Percentiles rank a stretch among this genome's conserved stretches.
Evolutionary conservation across 2,888 invertebrate genomes (phyloP).

Genomic region (Cylindroiulus punctatus): DNA sequence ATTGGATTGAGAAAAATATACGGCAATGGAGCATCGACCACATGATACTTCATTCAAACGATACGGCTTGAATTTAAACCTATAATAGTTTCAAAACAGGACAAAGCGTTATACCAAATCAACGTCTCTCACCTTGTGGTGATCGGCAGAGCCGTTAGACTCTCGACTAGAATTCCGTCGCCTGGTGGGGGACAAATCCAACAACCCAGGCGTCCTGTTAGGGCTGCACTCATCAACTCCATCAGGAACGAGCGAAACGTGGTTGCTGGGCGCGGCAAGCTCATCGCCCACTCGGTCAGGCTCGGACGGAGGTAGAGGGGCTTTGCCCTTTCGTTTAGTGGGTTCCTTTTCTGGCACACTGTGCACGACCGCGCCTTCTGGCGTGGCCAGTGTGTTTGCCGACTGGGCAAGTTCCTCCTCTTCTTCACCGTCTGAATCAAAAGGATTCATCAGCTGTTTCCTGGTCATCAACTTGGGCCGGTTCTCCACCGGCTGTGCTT

Average conservation of each 20-base stretch:
- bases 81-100: not conserved
- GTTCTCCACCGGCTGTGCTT: slow-evolving; percentile 54
- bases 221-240: slow-evolving; percentile 18
- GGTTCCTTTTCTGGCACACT: slow-evolving; percentile 56
- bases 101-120: not conserved
- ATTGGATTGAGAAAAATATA: too few relatives aligned
- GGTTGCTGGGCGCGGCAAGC: slow-evolving; percentile 53
- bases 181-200: slow-evolving; percentile 64
- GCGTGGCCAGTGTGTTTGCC: not conserved
- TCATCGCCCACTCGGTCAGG: slow-evolving; percentile 61
- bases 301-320: slow-evolving; percentile 44
- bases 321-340: slow-evolving; percentile 51
- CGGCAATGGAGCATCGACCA: too few relatives aligned
- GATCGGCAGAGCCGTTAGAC: not conserved
- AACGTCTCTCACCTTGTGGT: not conserved
- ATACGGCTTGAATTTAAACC: too few relatives aligned
- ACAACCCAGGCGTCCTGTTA: slow-evolving; percentile 61
- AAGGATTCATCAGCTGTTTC: slow-evolving; percentile 86
- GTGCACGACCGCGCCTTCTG: slow-evolving; percentile 46
- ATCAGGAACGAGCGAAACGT: slow-evolving; percentile 47
- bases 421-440: slow-evolving; percentile 86
- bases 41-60: too few relatives aligned
- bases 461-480: slow-evolving; percentile 77
- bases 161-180: slow-evolving; percentile 54
- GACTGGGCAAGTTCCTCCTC: slow-evolving; percentile 66